phyloP scores from a whole-genome alignment of 1,140 invertebrate species.

The Rhynchophorus ferrugineus region DNA sequence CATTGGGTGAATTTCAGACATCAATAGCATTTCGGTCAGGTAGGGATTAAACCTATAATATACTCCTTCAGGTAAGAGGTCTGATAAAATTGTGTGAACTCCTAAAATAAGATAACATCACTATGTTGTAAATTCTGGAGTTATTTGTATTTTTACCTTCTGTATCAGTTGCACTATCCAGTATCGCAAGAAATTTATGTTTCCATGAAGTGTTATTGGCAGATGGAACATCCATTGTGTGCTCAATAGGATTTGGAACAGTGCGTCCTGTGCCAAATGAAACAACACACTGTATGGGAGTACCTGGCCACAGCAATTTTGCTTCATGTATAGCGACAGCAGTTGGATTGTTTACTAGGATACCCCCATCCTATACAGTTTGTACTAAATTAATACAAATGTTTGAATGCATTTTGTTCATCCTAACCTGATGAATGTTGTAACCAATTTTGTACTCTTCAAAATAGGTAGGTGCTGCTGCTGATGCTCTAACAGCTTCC shows the following conservation, averaged over 20 bases:
- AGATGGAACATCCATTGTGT: conserved; percentile 28
- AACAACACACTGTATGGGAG: conserved; percentile 74
- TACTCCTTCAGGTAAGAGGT: conserved; percentile 66
- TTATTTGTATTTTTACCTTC: conserved; percentile 55
- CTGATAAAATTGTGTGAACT: conserved; percentile 74
- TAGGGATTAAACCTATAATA: conserved; percentile 93
- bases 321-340: conserved; percentile 87
- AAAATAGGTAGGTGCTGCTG: conserved; percentile 90
- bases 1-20: conserved; percentile 75
- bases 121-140: background rate
- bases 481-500: conserved; percentile 84
- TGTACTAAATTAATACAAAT: conserved; percentile 21
- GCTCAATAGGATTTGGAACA: conserved; percentile 39
- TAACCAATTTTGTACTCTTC: conserved; percentile 73
- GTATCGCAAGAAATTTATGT: conserved; percentile 74
- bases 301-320: conserved; percentile 74
- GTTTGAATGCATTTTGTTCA: conserved; percentile 8
- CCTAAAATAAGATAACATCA: conserved; percentile 47
- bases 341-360: conserved; percentile 87
- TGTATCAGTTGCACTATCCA: conserved; percentile 87
- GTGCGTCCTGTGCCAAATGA: conserved; percentile 80
- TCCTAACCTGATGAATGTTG: conserved; percentile 68
- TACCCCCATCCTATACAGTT: conserved; percentile 64
- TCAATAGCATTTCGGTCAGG: conserved; percentile 69
- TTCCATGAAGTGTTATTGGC: conserved; percentile 56